Conservation (phyloP, 2,888 invertebrate species). For the Helobdella robusta region DNA sequence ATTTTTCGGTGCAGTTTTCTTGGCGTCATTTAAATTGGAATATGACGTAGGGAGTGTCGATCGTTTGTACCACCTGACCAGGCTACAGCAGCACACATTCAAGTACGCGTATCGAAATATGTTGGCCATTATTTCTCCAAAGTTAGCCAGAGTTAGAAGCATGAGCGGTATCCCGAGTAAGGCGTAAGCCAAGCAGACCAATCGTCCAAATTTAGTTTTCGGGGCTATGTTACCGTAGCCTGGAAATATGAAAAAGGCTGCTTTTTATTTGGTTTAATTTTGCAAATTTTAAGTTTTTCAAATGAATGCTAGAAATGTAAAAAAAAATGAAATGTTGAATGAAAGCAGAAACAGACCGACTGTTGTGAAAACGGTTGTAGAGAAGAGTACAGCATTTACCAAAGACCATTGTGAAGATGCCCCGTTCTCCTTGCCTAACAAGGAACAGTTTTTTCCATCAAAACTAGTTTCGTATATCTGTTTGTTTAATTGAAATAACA, state of each 20-base stretch:
- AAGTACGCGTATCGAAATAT: slow-evolving; percentile 35
- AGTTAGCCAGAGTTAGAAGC: slow-evolving; percentile 53
- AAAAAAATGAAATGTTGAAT: not conserved
- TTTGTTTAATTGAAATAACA: slow-evolving; percentile 40
- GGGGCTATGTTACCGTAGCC: slow-evolving; percentile 50
- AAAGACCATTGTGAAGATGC: slow-evolving; percentile 46
- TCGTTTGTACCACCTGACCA: slow-evolving; percentile 9
- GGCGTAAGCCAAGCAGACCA: slow-evolving; percentile 50
- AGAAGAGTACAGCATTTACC: slow-evolving; percentile 46
- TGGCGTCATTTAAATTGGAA: too few species aligned
- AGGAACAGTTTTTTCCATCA: slow-evolving; percentile 43
- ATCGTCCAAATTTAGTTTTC: slow-evolving; percentile 48
- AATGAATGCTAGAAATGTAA: not conserved
- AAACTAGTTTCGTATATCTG: slow-evolving; percentile 45
- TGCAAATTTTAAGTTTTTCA: too few species aligned
- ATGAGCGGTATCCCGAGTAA: slow-evolving; percentile 53
- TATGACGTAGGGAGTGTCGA: not conserved
- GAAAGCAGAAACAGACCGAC: slow-evolving; percentile 48
- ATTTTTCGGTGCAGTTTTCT: not conserved
- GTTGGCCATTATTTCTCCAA: slow-evolving; percentile 53
- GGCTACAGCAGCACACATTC: slow-evolving; percentile 45
- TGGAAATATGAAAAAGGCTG: slow-evolving; percentile 31
- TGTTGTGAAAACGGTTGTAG: slow-evolving; percentile 48
- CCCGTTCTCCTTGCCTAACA: slow-evolving; percentile 41
- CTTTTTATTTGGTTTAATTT: too few species aligned